These are phyloP conservation scores for Globia sparganii DNA, from an alignment of 2,888 invertebrate genomes.

Conservation along the genomic window DNA sequence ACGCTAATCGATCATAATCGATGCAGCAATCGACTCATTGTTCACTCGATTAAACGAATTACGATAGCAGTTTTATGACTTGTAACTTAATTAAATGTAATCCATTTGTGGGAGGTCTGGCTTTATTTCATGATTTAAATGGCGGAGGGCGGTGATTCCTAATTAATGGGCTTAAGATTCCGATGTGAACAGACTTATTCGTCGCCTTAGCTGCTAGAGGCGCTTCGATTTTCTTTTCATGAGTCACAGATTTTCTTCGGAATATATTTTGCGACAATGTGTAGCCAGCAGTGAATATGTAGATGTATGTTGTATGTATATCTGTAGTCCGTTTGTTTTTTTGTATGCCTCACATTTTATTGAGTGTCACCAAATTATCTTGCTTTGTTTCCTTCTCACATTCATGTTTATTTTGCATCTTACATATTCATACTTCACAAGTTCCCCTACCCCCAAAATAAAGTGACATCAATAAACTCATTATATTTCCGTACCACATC, in stretches of 20 bases:
- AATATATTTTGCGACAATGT: neutral
- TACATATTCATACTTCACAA: neutral
- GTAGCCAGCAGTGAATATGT: neutral
- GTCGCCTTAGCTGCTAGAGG: neutral
- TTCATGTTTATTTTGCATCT: neutral
- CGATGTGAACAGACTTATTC: neutral
- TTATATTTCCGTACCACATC: constrained; percentile 54
- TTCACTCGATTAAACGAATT: constrained; percentile 58
- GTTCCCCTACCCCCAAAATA: neutral
- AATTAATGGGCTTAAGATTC: neutral
- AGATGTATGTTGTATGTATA: neutral
- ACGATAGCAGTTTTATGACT: constrained; percentile 54
- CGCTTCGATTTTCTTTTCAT: neutral
- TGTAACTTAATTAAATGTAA: constrained; percentile 54
- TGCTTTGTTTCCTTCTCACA: neutral
- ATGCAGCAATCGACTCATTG: constrained; percentile 58
- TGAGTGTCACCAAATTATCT: neutral
- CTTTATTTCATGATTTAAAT: constrained; percentile 34
- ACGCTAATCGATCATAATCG: constrained; percentile 59
- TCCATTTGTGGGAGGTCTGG: constrained; percentile 35
- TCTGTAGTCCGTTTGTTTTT: neutral
- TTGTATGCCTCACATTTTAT: neutral
- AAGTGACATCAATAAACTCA: constrained; percentile 33
- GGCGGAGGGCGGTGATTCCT: constrained; percentile 7
- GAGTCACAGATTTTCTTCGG: neutral